Evolutionary conservation across 2,797 vertebrate genomes (phyloP).

Genomic region (Poliocrania exsul): DNA sequence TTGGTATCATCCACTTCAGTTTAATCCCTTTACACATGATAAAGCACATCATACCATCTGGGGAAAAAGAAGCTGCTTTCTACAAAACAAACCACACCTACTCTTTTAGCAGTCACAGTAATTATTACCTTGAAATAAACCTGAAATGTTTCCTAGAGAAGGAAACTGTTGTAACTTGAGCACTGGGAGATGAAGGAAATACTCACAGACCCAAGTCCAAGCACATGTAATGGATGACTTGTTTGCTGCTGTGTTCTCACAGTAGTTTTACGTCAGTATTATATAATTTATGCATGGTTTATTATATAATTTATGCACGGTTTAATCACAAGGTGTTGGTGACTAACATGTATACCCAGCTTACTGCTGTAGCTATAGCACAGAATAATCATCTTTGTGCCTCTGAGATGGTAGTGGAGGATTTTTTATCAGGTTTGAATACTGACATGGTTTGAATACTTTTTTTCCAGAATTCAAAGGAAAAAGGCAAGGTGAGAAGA

Average conservation of each 20-base stretch:
- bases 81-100: neutral
- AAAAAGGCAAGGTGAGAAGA: neutral
- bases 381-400: accelerated
- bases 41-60: neutral
- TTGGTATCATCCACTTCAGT: neutral
- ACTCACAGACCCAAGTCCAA: neutral
- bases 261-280: neutral
- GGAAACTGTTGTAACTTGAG: neutral
- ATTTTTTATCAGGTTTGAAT: neutral
- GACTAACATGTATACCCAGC: neutral
- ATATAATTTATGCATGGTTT: neutral
- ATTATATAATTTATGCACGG: neutral
- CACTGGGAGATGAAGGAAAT: neutral
- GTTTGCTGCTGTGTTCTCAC: neutral
- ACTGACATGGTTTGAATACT: neutral
- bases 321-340: neutral
- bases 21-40: neutral
- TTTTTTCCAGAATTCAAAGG: neutral
- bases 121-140: neutral
- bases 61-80: neutral
- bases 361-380: neutral
- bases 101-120: neutral
- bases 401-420: neutral
- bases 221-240: neutral
- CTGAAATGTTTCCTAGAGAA: neutral